A percentile compares a stretch with the other conserved stretches of the same genome.
Conservation (phyloP, 2,797 vertebrate species). For the Todus mexicanus region DNA sequence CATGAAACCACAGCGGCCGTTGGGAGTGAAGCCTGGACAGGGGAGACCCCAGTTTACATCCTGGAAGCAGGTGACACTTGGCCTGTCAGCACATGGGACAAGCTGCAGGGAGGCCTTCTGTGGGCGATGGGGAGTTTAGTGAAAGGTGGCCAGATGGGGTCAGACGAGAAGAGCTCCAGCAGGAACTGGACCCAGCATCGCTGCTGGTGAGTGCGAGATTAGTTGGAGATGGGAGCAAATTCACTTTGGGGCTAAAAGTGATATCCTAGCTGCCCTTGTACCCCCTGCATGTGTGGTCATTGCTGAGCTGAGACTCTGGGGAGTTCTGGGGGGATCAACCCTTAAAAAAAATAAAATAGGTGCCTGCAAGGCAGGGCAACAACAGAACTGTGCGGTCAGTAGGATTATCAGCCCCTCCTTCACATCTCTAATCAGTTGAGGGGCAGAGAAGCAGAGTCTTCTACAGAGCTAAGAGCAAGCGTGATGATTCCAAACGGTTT, state of each 20-base stretch:
- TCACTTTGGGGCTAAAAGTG: not conserved
- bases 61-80: not conserved
- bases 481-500: not conserved
- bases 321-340: not conserved
- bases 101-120: not conserved
- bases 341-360: not conserved
- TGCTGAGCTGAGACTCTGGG: not conserved
- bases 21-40: not conserved
- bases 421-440: rapidly evolving
- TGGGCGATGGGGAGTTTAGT: rapidly evolving
- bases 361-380: not conserved
- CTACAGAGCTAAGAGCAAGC: not conserved
- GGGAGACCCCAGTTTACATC: not conserved
- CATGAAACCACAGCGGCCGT: rapidly evolving
- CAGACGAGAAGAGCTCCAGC: not conserved
- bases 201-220: not conserved
- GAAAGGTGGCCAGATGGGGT: not conserved
- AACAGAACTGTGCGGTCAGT: too few species aligned
- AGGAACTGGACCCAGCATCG: not conserved
- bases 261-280: not conserved
- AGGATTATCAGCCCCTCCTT: not conserved
- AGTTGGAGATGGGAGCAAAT: not conserved
- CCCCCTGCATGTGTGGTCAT: rapidly evolving
- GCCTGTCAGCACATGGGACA: not conserved
- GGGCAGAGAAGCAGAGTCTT: not conserved